Evolutionary conservation across 2,888 invertebrate genomes (phyloP), one percentile per base, ranked within the genome.

Genomic region (Tetragnatha montana): DNA sequence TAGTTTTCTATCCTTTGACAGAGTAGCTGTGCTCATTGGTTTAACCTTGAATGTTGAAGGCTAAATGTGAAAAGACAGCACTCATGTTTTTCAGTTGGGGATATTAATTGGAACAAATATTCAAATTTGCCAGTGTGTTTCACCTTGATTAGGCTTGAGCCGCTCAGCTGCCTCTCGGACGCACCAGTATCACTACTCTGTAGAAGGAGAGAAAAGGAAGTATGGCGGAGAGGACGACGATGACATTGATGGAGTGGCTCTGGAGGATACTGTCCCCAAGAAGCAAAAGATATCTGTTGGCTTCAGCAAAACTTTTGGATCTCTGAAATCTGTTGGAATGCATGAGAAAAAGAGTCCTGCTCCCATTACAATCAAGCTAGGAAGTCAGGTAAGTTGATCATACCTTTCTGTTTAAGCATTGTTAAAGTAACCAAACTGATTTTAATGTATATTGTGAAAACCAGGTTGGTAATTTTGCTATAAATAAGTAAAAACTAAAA

Each of bases 71-170:
- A 86, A 79, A 80, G 51, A 8, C 74, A 86, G 80, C 86, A 80
- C 80, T 86, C 83, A 90, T 86, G 82, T 87, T 82, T 86, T 90
- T 87, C 89, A 82, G 86, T 86, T 81, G 89, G 89, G 86, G 89
- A 86, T 90, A 89, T 89, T 90, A 90, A 82, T 90, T 79, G 86
- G 87, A 90, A 82, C 89, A 90, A 87, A 91, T 91, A 91, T 89
- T 91, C 88, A 91, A 91, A 91, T 89, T 89, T 89, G 83, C 91
- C 91, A 91, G 91, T 91, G 91, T 91, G 83, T 91, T 91, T 91
- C 87, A 91, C 91, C 91, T 91, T 91, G 91, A 91, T 89, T 88
- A 86, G 88, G 91, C 86, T 86, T 89, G 83, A 84, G 81, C 81
- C 76, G 75, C 71, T 83, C 87, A 87, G 87, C 84, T 84, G 84